Percentiles rank a stretch among this genome's conserved stretches.
Evolutionary conservation across 1,140 invertebrate species (phyloP).

Genomic region (Macrotrachela quadricornifera): DNA sequence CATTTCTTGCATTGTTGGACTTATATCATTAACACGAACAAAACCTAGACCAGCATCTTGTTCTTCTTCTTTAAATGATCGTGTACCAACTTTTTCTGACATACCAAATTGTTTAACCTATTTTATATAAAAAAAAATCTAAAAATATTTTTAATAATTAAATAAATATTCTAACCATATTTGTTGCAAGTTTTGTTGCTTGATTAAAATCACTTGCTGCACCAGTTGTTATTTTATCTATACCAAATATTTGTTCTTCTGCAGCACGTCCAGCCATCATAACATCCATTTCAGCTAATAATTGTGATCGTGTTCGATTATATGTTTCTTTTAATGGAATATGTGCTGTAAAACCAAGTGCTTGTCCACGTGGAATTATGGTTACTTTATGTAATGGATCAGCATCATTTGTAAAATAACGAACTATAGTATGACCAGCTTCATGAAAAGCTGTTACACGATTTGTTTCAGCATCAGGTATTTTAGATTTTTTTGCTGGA

Average conservation of each 20-base stretch:
- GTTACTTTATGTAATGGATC: conserved; percentile 43
- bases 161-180: conserved; percentile 43
- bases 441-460: conserved; percentile 87
- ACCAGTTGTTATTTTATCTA: conserved; percentile 82
- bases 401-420: conserved; percentile 69
- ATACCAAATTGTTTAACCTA: conserved; percentile 65
- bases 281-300: conserved; percentile 77
- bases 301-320: conserved; percentile 65
- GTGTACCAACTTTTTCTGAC: conserved; percentile 74
- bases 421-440: conserved; percentile 83
- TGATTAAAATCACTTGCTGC: conserved; percentile 45
- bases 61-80: conserved; percentile 41
- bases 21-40: conserved; percentile 44
- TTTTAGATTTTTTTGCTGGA: conserved; percentile 61
- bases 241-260: conserved; percentile 82
- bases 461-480: conserved; percentile 77
- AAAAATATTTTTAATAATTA: too few relatives aligned
- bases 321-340: conserved; percentile 69
- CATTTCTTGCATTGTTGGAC: conserved; percentile 55
- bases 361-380: conserved; percentile 51
- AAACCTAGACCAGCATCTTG: conserved; percentile 28
- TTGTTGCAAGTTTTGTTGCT: conserved; percentile 67
- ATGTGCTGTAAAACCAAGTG: conserved; percentile 46
- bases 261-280: conserved; percentile 91
- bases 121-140: too few relatives aligned